Conservation (phyloP, 2,888 invertebrate genomes). For the Petrolisthes manimaculis region DNA sequence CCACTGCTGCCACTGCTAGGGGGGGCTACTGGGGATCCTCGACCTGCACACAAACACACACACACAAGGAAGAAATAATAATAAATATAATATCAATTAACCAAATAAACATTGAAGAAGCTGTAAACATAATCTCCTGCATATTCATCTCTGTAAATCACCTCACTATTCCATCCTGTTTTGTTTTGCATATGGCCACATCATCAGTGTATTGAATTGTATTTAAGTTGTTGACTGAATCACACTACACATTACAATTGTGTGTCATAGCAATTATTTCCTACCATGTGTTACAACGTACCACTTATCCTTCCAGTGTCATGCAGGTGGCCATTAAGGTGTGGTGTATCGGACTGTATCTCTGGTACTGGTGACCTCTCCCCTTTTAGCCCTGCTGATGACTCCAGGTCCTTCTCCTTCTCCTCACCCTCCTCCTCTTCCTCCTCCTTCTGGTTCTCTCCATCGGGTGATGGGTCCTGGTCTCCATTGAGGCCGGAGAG, state of each 20-base stretch:
- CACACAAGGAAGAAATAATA: no score
- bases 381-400: conserved; percentile 31
- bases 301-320: conserved; percentile 47
- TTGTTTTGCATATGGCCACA: no score
- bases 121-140: no score
- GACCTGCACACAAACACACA: conserved; percentile 14
- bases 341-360: conserved; percentile 44
- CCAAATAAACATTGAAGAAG: no score
- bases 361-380: conserved; percentile 52
- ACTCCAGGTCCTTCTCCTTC: conserved; percentile 18
- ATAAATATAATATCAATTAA: neutral
- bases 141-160: no score
- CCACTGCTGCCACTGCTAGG: conserved; percentile 78
- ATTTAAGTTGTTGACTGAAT: neutral
- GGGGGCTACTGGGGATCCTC: conserved; percentile 75
- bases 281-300: neutral
- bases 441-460: conserved; percentile 38
- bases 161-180: no score
- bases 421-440: conserved; percentile 41
- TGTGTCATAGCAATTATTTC: neutral
- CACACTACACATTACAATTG: neutral
- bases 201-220: no score
- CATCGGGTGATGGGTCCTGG: conserved; percentile 29
- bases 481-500: conserved; percentile 38
- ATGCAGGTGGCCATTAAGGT: conserved; percentile 52